phyloP scores from a whole-genome alignment of 1,140 invertebrate species.

The Papilio polytes region DNA sequence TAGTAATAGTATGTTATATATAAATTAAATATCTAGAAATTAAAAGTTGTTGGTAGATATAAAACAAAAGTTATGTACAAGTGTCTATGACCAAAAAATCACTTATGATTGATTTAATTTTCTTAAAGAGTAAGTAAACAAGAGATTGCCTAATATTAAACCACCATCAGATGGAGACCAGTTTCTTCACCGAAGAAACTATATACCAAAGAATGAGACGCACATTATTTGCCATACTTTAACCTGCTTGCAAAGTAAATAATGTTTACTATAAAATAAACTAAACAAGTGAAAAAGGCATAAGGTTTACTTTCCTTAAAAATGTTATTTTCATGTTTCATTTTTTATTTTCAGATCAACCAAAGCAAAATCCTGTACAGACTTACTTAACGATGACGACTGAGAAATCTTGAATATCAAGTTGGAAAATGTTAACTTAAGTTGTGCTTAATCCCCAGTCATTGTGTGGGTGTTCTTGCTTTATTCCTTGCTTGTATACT shows the following conservation, averaged over 20 bases:
- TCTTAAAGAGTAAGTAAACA: no score
- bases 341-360: conserved; percentile 79
- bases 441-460: conserved; percentile 1
- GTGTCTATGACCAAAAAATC: no score
- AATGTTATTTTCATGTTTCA: conserved; percentile 1
- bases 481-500: conserved; percentile 16
- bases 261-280: no score
- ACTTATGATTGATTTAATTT: no score
- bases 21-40: conserved; percentile 10
- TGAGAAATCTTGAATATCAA: conserved; percentile 55
- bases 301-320: no score
- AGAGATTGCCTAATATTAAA: no score
- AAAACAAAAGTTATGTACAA: neutral
- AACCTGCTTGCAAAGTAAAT: no score
- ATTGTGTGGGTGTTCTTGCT: conserved; percentile 7
- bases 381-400: conserved; percentile 82
- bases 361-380: conserved; percentile 85
- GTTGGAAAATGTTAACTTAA: conserved; percentile 38
- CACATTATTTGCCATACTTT: no score
- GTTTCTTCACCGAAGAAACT: no score
- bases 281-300: neutral
- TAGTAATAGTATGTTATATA: no score
- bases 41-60: neutral
- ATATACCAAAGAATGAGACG: no score
- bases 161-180: no score